A percentile compares a stretch with the other conserved stretches of the same genome.
These are phyloP conservation scores for Rhagonycha fulva DNA, from an alignment of 2,888 invertebrate genomes.

Conservation along the genomic window DNA sequence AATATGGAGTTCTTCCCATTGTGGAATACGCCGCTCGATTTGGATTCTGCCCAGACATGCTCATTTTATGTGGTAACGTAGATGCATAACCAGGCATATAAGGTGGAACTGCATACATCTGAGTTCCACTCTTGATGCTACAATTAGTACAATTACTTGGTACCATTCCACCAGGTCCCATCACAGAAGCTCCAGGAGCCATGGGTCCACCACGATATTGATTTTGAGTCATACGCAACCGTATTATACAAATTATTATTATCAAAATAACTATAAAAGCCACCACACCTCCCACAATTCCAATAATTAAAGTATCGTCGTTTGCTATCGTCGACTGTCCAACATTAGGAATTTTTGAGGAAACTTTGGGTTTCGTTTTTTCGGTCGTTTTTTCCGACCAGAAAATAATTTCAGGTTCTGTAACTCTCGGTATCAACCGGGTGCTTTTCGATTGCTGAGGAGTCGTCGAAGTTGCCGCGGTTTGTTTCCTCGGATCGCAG, in stretches of 20 bases:
- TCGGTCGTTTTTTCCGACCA: slow-evolving; percentile 83
- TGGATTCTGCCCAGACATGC: slow-evolving; percentile 57
- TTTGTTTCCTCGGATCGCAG: slow-evolving; percentile 69
- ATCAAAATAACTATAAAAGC: slow-evolving; percentile 88
- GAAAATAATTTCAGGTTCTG: slow-evolving; percentile 81
- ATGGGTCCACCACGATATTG: slow-evolving; percentile 73
- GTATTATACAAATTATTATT: slow-evolving; percentile 85
- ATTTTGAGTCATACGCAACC: slow-evolving; percentile 63
- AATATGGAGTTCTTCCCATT: slow-evolving; percentile 65
- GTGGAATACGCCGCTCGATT: slow-evolving; percentile 64
- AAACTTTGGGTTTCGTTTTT: slow-evolving; percentile 59
- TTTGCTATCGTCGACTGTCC: slow-evolving; percentile 70
- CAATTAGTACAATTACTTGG: slow-evolving; percentile 61
- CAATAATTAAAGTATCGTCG: slow-evolving; percentile 91
- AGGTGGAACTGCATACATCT: slow-evolving; percentile 62
- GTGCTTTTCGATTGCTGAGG: slow-evolving; percentile 54
- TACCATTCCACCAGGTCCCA: slow-evolving; percentile 49
- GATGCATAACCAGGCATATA: slow-evolving; percentile 62
- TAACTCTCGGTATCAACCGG: slow-evolving; percentile 63
- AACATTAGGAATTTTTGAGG: slow-evolving; percentile 62
- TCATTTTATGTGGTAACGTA: slow-evolving; percentile 68
- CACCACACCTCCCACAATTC: slow-evolving; percentile 92
- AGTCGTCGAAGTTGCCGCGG: slow-evolving; percentile 51
- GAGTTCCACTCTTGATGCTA: slow-evolving; percentile 56
- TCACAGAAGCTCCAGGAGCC: slow-evolving; percentile 58